Evolutionary conservation across 2,797 vertebrate genomes (phyloP), one percentile per base, ranked within the genome.

Genomic region (Thripadectes ignobilis): DNA sequence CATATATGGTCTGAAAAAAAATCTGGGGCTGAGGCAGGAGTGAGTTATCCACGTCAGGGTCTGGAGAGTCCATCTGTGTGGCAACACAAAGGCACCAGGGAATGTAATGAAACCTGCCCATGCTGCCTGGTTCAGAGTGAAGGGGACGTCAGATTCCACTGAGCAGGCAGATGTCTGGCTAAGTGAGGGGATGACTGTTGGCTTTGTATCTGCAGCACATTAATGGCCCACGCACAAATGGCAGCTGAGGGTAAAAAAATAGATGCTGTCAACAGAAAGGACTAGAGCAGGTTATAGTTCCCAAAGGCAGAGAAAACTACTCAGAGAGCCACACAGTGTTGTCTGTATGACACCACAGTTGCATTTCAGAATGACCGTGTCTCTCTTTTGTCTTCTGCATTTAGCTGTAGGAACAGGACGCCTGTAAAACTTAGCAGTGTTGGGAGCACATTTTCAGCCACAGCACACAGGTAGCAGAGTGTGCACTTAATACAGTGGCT

Each of bases 21-120:
- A 4, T 69, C 61, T 74, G 65, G 54, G 61, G 9, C 29, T 1
- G 8, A 85, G 43, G 38, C 16, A 7, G 49, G 48, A 82, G 46
- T 4, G 4, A 79, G 39, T 24, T 54, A 43, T 57, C 16, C 30
- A 43, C 0, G 0, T 83, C 55, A 34, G 13, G 45, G 12, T 80
- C 41, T 57, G 49, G 27, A 74, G 21, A 22, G 65, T 63, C 72
- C 24, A 6, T 88, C 79, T 57, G 11, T 38, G 6, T 74, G 76
- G 49, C 29, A 62, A 65, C 61, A 55, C 2, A 8, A 34, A 38
- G 52, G 29, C 49, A 38, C 17, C 3, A 1, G 30, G 43, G 38
- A 57, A 41, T 30, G 4, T 26, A 54, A 77, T 26, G 23, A 92
- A 76, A 89, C 7, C 48, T 78, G 69, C 49, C 49, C 46, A 39